These are phyloP conservation scores for Crotalus viridis DNA, from an alignment of 2,113 vertebrate species.

Conservation along the genomic window DNA sequence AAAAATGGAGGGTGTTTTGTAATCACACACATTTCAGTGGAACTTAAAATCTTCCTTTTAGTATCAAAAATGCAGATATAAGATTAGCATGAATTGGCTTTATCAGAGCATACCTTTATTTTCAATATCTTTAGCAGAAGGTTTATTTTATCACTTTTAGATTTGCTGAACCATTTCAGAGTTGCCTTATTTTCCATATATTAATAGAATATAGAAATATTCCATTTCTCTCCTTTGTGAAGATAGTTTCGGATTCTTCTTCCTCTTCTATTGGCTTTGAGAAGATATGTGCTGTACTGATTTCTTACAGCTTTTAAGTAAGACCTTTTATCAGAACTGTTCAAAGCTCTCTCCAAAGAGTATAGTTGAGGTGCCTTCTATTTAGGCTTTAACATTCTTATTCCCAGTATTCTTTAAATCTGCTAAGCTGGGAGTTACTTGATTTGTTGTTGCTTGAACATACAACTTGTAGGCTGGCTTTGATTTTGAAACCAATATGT, in stretches of 20 bases:
- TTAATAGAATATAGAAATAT: constrained; percentile 27
- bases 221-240: constrained; percentile 29
- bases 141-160: not conserved
- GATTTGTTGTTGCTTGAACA: constrained; percentile 42
- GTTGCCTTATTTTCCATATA: constrained; percentile 40
- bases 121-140: constrained; percentile 32
- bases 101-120: constrained; percentile 38
- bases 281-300: constrained; percentile 37
- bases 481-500: constrained; percentile 51
- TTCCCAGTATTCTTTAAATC: constrained; percentile 54
- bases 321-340: constrained; percentile 43
- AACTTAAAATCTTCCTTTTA: constrained; percentile 8
- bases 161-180: constrained; percentile 33
- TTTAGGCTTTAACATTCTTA: constrained; percentile 50
- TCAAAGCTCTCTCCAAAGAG: constrained; percentile 70
- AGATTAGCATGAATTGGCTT: constrained; percentile 19
- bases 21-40: constrained; percentile 28
- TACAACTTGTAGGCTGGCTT: constrained; percentile 53
- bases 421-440: constrained; percentile 52
- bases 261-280: constrained; percentile 31
- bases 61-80: not conserved
- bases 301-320: constrained; percentile 41
- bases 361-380: constrained; percentile 68
- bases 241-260: constrained; percentile 28
- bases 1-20: constrained; percentile 18